Percentiles rank a stretch among this genome's conserved stretches.
Conservation (phyloP, 2,797 vertebrate species). For the Myotis vivesi region DNA sequence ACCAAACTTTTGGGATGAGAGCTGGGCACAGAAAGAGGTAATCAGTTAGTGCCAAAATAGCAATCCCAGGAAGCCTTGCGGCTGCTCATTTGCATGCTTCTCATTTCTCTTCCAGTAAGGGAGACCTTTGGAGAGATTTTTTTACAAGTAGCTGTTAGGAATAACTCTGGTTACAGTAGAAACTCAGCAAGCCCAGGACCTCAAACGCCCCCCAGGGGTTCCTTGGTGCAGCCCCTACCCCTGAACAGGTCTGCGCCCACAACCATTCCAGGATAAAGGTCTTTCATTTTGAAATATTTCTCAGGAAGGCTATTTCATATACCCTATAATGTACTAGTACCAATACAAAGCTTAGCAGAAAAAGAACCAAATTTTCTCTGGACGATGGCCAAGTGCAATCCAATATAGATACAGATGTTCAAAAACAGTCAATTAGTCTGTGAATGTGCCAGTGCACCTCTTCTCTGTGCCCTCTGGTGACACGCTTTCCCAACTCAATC, state of each 20-base stretch:
- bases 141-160: slow-evolving; percentile 50
- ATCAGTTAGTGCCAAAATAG: background rate
- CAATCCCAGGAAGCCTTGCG: slow-evolving; percentile 24
- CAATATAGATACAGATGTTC: slow-evolving; percentile 47
- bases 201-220: slow-evolving; percentile 17
- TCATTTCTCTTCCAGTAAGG: slow-evolving; percentile 39
- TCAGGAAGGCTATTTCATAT: slow-evolving; percentile 47
- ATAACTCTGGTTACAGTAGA: slow-evolving; percentile 47
- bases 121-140: slow-evolving; percentile 55
- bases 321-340: background rate
- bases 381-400: slow-evolving; percentile 2
- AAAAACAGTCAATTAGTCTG: slow-evolving; percentile 49
- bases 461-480: slow-evolving; percentile 29
- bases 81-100: slow-evolving; percentile 50
- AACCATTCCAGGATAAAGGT: slow-evolving; percentile 11
- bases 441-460: slow-evolving; percentile 19
- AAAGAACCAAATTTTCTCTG: slow-evolving; percentile 56
- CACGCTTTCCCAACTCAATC: slow-evolving; percentile 50
- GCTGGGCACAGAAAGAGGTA: background rate
- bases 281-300: slow-evolving; percentile 42
- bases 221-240: background rate
- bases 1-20: background rate
- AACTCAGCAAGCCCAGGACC: slow-evolving; percentile 51
- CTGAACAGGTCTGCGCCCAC: background rate
- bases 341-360: slow-evolving; percentile 41